Evolutionary conservation across 2,113 vertebrate species (phyloP).

Genomic region (Colossoma macropomum): DNA sequence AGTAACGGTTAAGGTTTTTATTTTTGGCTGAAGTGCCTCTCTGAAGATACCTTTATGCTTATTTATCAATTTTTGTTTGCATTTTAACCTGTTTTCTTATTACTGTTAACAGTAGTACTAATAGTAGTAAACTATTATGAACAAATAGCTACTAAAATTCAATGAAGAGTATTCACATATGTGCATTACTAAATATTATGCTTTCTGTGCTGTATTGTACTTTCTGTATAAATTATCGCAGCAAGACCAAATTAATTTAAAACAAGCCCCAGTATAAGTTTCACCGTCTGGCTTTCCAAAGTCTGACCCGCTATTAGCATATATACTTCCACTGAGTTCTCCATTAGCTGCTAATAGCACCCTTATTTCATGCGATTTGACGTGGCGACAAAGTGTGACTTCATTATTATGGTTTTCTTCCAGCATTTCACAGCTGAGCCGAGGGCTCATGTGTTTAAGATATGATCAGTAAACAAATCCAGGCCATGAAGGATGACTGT

Average conservation of each 20-base stretch:
- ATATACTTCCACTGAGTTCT: conserved; percentile 60
- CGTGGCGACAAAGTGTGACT: conserved; percentile 64
- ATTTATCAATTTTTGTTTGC: no score
- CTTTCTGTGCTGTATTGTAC: no score
- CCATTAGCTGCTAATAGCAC: conserved; percentile 70
- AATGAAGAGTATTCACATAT: no score
- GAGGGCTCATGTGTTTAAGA: conserved; percentile 5
- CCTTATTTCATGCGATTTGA: conserved; percentile 65
- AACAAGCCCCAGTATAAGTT: not conserved
- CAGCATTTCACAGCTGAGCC: not conserved
- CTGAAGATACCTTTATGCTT: no score
- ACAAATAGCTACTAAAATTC: no score
- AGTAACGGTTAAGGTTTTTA: no score
- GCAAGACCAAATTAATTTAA: not conserved
- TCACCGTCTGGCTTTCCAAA: conserved; percentile 13
- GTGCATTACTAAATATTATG: no score
- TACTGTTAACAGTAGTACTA: no score
- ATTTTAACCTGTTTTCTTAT: no score
- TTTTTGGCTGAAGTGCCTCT: no score
- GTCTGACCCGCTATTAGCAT: conserved; percentile 45
- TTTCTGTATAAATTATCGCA: no score
- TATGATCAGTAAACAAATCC: conserved; percentile 2
- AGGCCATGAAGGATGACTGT: not conserved
- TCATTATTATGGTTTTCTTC: conserved; percentile 60
- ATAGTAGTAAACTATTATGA: no score